A percentile compares a stretch with the other conserved stretches of the same genome.
Conservation (phyloP, 1,140 invertebrate genomes). For the Notospermus geniculatus region DNA sequence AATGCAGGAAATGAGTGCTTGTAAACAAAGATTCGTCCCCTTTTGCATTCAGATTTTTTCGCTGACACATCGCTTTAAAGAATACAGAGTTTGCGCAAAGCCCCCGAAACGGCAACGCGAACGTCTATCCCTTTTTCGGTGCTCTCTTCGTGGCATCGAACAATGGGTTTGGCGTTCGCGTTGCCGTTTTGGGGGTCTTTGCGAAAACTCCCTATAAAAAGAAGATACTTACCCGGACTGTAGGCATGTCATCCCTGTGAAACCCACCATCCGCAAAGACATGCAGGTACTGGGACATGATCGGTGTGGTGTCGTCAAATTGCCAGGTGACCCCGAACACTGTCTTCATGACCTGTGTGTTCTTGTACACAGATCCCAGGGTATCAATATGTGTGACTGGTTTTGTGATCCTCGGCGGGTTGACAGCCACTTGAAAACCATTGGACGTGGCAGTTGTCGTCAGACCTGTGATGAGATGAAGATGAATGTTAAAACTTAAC, state of each 20-base stretch:
- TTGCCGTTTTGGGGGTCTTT: no score
- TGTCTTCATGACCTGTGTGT: constrained; percentile 18
- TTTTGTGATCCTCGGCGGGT: constrained; percentile 13
- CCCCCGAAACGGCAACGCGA: no score
- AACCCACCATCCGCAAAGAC: constrained; percentile 23
- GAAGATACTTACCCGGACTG: constrained; percentile 21
- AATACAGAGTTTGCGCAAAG: no score
- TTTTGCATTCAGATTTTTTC: no score
- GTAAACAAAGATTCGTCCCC: no score
- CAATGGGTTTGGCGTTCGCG: no score
- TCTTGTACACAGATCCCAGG: constrained; percentile 1
- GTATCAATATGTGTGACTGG: constrained; percentile 13
- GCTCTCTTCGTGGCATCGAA: no score
- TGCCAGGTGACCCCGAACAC: constrained; percentile 25
- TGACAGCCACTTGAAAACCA: constrained; percentile 26
- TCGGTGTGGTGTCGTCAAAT: constrained; percentile 17
- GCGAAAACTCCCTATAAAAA: no score
- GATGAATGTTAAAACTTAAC: no score
- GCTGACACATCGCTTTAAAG: no score
- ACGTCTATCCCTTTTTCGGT: no score
- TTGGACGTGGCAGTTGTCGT: constrained; percentile 19
- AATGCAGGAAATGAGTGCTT: no score
- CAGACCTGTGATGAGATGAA: constrained; percentile 9
- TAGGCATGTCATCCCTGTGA: constrained; percentile 22
- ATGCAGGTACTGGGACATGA: constrained; percentile 30